These are phyloP conservation scores for Megatriorchis doriae DNA, from an alignment of 2,113 vertebrate genomes.

Conservation along the genomic window DNA sequence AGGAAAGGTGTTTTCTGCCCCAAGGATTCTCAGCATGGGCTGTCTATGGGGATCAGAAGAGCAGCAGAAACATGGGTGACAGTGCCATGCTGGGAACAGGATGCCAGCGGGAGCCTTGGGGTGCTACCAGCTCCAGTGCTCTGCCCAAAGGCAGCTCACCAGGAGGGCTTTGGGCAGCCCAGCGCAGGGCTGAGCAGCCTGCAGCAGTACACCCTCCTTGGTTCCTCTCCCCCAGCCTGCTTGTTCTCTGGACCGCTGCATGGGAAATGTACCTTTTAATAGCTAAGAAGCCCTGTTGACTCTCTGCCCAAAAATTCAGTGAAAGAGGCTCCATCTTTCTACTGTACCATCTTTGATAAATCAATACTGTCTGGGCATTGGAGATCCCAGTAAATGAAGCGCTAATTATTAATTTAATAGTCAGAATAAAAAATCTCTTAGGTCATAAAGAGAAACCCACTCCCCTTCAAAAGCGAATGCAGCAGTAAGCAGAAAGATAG, in stretches of 20 bases:
- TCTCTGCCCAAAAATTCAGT: neutral
- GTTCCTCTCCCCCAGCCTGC: neutral
- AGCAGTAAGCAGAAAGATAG: neutral
- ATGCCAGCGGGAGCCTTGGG: neutral
- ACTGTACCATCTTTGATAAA: neutral
- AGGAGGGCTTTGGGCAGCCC: neutral
- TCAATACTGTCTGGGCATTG: constrained; percentile 40
- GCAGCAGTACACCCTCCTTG: neutral
- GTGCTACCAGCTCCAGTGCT: neutral
- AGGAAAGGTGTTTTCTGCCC: neutral
- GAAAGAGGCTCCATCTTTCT: neutral
- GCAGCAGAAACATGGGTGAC: accelerated
- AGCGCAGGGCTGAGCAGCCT: neutral
- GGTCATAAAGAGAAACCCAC: neutral
- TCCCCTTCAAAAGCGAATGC: neutral
- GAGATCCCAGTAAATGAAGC: neutral
- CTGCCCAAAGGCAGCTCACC: neutral
- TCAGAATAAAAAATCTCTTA: neutral
- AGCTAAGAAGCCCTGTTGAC: neutral
- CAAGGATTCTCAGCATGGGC: neutral
- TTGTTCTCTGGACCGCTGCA: neutral
- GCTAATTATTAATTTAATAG: constrained; percentile 51
- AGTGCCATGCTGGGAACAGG: neutral
- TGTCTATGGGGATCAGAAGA: neutral
- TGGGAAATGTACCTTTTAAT: neutral